A percentile compares a stretch with the other conserved stretches of the same genome.
Conservation (phyloP, 2,797 vertebrate species). For the Zenarchopterus dispar region DNA sequence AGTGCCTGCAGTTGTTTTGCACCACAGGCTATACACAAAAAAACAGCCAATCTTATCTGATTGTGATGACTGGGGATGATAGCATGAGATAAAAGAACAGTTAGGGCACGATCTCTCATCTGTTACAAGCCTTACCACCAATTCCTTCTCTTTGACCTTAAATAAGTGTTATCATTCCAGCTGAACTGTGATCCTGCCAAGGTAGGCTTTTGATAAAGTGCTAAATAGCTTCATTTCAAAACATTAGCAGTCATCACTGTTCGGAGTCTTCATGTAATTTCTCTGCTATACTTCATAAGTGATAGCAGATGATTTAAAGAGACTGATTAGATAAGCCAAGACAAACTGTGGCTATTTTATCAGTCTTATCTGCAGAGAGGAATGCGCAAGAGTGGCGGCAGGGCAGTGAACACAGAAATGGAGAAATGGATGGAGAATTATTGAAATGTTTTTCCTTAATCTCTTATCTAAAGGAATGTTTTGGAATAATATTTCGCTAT, state of each 20-base stretch:
- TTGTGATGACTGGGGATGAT: conserved; percentile 7
- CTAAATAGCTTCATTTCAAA: neutral
- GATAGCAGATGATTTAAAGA: neutral
- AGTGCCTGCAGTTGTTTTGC: neutral
- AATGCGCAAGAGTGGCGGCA: conserved; percentile 21
- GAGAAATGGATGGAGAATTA: neutral
- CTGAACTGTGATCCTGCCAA: neutral
- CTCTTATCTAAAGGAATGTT: conserved; percentile 31
- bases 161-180: neutral
- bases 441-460: neutral
- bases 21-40: neutral
- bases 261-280: conserved; percentile 7
- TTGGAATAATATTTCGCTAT: no score
- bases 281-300: neutral
- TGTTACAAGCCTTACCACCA: neutral
- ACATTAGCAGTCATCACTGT: neutral
- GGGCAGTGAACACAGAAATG: neutral
- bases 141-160: neutral
- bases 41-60: neutral
- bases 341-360: conserved; percentile 13
- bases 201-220: neutral
- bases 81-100: neutral
- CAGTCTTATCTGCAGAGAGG: conserved; percentile 38
- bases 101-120: neutral
- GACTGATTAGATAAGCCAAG: conserved; percentile 48